Base-by-base conservation (phyloP, 2,113 vertebrate species). In the Benitochromis conjunctus region DNA sequence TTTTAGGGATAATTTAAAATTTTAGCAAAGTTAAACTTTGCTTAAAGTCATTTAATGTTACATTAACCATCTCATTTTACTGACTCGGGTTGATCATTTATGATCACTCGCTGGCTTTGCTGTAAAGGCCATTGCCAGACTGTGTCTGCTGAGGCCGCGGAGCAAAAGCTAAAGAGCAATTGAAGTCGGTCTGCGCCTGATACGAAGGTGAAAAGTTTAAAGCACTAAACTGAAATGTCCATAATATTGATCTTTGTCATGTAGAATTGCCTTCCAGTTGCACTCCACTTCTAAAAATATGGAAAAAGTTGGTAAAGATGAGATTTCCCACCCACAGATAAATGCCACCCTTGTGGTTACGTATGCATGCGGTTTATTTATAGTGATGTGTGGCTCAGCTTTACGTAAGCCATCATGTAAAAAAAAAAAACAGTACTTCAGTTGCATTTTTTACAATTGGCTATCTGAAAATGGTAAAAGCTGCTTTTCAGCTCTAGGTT, bases 1-100 rank as follows among this genome's bases (percentile, higher is more conserved):
- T 84, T 82, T 90, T 76, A 84, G 13, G 78, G 83, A 54, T 56
- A 36, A 86, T 84, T 88, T 76, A 26, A 51, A 76, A 76, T 51
- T 76, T 76, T 86, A 48, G 56, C 26, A 80, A 60, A 53, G n/a
- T 51, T 21, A 74, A 81, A 55, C 55, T 51, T 57, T 51, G 53
- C n/a, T 64, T 26, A 16, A 54, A 85, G 21, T 58, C 9, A 38
- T 84, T 88, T 48, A 74, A 69, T 83, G 84, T 31, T 43, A 34
- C 48, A 57, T 41, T 29, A 34, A 54, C 60, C 5, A 19, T 62
- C 55, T 56, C 1, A 18, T 41, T 82, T 82, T 71, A 56, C 21
- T 56, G 69, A 76, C 69, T 71, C 29, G 2, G 19, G 34, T 24
- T 19, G 13, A 46, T 60, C 55, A 9, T 14, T 60, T n/a, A 10